A percentile compares a stretch with the other conserved stretches of the same genome.
These are phyloP conservation scores for Siniperca chuatsi DNA, from an alignment of 2,113 vertebrate genomes.

Conservation along the genomic window DNA sequence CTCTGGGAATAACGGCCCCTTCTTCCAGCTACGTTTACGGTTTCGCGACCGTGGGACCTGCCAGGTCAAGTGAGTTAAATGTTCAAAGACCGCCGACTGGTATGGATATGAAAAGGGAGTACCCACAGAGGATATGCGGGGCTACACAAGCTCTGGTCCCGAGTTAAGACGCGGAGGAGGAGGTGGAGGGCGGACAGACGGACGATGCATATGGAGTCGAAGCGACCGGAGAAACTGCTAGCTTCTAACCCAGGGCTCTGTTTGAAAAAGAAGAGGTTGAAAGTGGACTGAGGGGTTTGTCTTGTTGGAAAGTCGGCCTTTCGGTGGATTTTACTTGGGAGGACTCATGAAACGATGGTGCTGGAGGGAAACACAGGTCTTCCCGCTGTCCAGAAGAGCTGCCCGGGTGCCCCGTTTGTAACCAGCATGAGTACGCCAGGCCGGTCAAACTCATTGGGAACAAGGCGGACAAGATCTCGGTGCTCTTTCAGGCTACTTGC, in stretches of 20 bases:
- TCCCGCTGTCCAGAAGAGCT: slow-evolving; percentile 86
- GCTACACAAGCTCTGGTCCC: slow-evolving; percentile 37
- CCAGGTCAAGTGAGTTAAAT: not conserved
- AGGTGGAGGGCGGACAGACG: slow-evolving; percentile 65
- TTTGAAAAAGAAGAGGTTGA: slow-evolving; percentile 80
- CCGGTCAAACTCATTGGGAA: slow-evolving; percentile 70
- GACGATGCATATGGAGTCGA: slow-evolving; percentile 79
- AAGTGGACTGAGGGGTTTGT: slow-evolving; percentile 74
- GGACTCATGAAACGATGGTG: slow-evolving; percentile 91
- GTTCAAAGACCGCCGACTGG: slow-evolving; percentile 32
- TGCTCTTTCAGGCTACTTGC: slow-evolving; percentile 55
- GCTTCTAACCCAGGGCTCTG: slow-evolving; percentile 68
- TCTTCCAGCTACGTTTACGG: not conserved
- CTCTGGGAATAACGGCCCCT: slow-evolving; percentile 70
- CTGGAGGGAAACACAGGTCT: slow-evolving; percentile 78
- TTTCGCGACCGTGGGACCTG: not conserved
- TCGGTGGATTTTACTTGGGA: slow-evolving; percentile 70
- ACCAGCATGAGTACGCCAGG: slow-evolving; percentile 87
- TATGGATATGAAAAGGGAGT: slow-evolving; percentile 61
- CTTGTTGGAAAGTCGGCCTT: slow-evolving; percentile 39
- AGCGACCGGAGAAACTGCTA: slow-evolving; percentile 70
- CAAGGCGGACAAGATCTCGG: slow-evolving; percentile 58
- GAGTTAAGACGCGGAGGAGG: slow-evolving; percentile 71
- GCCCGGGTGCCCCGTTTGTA: slow-evolving; percentile 81
- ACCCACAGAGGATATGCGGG: slow-evolving; percentile 52